Evolutionary conservation across 2,113 vertebrate genomes (phyloP).

Genomic region (Irena cyanogastra): DNA sequence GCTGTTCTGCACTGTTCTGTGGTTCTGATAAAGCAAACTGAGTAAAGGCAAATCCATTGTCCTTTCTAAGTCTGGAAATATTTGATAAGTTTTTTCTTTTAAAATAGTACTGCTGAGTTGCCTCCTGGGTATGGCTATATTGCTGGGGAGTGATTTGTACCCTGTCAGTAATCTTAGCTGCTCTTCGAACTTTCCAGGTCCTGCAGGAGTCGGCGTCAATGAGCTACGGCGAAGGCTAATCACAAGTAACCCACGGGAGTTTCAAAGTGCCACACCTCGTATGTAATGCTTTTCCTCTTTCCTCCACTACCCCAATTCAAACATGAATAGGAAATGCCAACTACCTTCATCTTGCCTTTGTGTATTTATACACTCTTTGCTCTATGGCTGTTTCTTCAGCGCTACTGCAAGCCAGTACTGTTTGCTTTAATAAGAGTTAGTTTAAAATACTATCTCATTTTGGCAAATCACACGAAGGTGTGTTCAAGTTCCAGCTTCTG

Average conservation of each 20-base stretch:
- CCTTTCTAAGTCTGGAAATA: background rate
- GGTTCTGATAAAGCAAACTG: background rate
- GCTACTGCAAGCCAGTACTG: background rate
- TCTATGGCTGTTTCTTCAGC: background rate
- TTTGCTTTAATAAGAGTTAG: background rate
- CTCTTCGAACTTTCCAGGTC: constrained; percentile 72
- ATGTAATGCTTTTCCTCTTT: constrained; percentile 54
- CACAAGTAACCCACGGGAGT: constrained; percentile 78
- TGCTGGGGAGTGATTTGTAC: background rate
- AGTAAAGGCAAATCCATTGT: background rate
- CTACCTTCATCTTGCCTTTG: background rate
- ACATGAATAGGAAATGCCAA: background rate
- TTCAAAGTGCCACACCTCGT: constrained; percentile 88
- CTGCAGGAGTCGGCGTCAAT: constrained; percentile 91
- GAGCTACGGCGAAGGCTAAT: constrained; percentile 87
- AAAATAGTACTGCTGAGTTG: background rate
- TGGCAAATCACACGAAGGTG: background rate
- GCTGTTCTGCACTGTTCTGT: background rate
- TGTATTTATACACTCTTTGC: background rate
- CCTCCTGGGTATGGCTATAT: background rate
- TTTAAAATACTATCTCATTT: background rate
- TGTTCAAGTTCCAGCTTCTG: background rate
- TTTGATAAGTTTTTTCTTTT: background rate
- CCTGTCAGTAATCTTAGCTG: background rate
- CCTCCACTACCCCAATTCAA: background rate